These are phyloP conservation scores for Excalfactoria chinensis DNA, from an alignment of 2,113 vertebrate species.

Conservation along the genomic window DNA sequence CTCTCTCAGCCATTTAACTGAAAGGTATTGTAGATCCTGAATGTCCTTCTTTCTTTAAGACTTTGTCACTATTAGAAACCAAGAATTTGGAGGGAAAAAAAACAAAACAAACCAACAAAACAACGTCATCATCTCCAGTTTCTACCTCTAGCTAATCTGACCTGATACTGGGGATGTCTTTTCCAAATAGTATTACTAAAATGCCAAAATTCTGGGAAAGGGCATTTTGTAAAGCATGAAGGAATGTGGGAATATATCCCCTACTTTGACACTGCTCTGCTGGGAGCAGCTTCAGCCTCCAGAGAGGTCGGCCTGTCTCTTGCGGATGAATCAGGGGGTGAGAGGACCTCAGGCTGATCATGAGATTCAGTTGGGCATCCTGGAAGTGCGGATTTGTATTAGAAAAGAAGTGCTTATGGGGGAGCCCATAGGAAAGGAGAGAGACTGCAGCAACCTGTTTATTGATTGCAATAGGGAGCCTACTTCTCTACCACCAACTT, in stretches of 20 bases:
- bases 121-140: background rate
- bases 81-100: background rate
- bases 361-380: too few relatives aligned
- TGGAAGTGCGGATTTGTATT: background rate
- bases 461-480: background rate
- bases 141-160: background rate
- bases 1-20: background rate
- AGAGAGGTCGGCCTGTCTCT: background rate
- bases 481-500: rapidly evolving
- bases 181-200: background rate
- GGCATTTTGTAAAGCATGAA: background rate
- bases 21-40: rapidly evolving
- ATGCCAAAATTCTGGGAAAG: background rate
- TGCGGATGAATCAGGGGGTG: rapidly evolving
- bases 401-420: background rate
- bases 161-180: background rate
- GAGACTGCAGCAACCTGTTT: background rate
- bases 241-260: background rate
- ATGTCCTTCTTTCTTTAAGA: background rate
- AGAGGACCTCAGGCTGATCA: background rate
- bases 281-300: background rate
- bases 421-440: background rate
- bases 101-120: background rate
- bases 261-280: background rate
- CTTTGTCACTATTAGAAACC: background rate